Percentiles rank a stretch among this genome's conserved stretches.
Evolutionary conservation across 30 jellyfish, hydroid and myxozoan genomes (phyloP).

Genomic region (Aurelia aurita complex sp. Pacific): DNA sequence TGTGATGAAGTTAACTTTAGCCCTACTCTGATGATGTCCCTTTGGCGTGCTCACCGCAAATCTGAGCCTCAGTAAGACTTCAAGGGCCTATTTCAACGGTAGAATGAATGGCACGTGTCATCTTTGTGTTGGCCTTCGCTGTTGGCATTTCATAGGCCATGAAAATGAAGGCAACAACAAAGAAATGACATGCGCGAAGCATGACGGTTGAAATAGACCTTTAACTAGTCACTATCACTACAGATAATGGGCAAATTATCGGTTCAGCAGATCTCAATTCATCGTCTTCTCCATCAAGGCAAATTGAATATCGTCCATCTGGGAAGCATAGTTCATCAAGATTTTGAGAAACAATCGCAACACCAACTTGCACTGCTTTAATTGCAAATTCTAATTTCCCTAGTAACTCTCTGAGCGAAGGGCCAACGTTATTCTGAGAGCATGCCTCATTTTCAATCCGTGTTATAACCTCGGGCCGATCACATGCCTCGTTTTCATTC

Average conservation of each 20-base stretch:
- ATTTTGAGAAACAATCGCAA: constrained; percentile 70
- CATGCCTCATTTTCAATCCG: not conserved
- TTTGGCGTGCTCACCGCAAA: too few species aligned
- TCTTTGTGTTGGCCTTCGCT: too few species aligned
- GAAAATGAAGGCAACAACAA: too few species aligned
- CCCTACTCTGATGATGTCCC: too few species aligned
- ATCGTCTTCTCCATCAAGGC: constrained; percentile 12
- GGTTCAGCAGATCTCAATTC: not conserved
- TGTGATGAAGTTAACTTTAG: too few species aligned
- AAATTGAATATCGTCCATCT: constrained; percentile 30
- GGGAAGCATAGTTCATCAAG: constrained; percentile 57
- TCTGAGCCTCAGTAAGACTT: too few species aligned
- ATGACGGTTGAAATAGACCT: too few species aligned
- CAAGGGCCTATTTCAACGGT: too few species aligned
- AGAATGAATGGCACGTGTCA: too few species aligned
- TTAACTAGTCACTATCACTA: too few species aligned
- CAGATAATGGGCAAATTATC: constrained; percentile 6
- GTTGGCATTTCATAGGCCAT: too few species aligned
- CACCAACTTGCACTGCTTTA: constrained; percentile 86
- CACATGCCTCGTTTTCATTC: not conserved
- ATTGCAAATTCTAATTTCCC: constrained; percentile 74
- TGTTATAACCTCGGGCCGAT: not conserved
- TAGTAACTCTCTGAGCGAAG: constrained; percentile 25
- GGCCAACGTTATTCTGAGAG: constrained; percentile 1
- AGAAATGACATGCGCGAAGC: too few species aligned